Base-by-base conservation (phyloP, 2,888 invertebrate species). In the Chrysopilus asiliformis region DNA sequence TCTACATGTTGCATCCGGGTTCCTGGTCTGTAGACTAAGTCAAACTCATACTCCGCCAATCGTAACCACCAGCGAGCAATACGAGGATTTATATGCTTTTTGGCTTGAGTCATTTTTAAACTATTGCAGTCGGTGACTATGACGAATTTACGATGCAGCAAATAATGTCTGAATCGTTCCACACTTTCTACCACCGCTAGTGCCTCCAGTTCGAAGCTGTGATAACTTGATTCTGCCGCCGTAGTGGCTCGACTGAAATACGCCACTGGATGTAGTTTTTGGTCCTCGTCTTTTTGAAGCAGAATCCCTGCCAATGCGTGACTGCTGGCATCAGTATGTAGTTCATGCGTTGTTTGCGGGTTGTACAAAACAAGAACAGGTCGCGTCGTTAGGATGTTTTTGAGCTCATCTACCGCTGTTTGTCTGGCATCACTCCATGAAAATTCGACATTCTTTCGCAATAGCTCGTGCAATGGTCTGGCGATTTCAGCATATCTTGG, bases 191-290 rank as follows among this genome's bases (percentile, higher is more conserved):
- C 31, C 16, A 31, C 3, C 13, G 31, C 31, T 3, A 31, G 15
- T 42, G 49, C 47, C 29, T 50, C 46, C 3, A 51, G 29, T 17
- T 51, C 50, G 34, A 40, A 49, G 1, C 45, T 38, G 14, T 43
- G 43, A 3, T 43, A 43, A 6, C 43, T 32, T 28, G 38, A 36
- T 31, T 49, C 43, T 10, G 49, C 46, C 1, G 46, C 32, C 2
- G 44, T 39, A 0, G 48, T 49, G 15, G 47, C 43, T 15, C 33
- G 20, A 38, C 38, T 38, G 14, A 33, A 38, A 33, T 38, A 38
- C 2, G 28, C 13, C 2, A 38, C 38, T 3, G 33, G 28, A 4
- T 19, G 13, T 8, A 26, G 4, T 4, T 8, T 9, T 6, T 28
- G 22, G 10, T 30, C 34, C 7, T 3, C 12, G 10, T 16, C 18